phyloP scores from a whole-genome alignment of 2,888 invertebrate genomes.

The Pyrrhia umbra region DNA sequence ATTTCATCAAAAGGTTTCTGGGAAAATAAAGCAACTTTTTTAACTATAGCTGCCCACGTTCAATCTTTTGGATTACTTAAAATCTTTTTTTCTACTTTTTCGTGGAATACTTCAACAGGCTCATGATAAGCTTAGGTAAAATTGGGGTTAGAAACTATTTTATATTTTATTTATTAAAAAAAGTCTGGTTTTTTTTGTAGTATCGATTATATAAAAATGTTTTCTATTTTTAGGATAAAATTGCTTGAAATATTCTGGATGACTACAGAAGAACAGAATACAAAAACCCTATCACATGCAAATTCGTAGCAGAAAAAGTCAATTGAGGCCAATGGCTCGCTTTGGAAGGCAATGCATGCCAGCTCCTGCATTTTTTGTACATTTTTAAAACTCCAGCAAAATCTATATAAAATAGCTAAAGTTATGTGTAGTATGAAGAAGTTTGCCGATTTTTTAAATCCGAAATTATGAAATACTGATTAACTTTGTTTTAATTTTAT shows the following conservation, averaged over 20 bases:
- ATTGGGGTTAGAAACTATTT: not conserved
- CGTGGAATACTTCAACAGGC: not conserved
- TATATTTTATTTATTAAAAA: not conserved
- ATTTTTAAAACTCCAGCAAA: constrained; percentile 24
- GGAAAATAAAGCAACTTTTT: constrained; percentile 20
- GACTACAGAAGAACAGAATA: constrained; percentile 15
- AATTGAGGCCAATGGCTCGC: constrained; percentile 39
- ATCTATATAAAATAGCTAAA: not conserved
- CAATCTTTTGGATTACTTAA: constrained; percentile 10
- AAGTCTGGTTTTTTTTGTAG: not conserved
- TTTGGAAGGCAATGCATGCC: constrained; percentile 33
- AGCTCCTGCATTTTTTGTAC: constrained; percentile 5
- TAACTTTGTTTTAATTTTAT: no score
- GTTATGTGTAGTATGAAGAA: not conserved
- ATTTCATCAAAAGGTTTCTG: constrained; percentile 47
- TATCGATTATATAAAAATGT: not conserved
- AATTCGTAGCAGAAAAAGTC: constrained; percentile 39
- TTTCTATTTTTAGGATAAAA: constrained; percentile 15
- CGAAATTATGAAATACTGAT: not conserved
- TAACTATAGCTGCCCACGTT: constrained; percentile 17
- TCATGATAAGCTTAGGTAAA: not conserved
- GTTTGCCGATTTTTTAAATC: not conserved
- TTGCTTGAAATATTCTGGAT: constrained; percentile 4
- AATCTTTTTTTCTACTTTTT: not conserved
- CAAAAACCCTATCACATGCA: constrained; percentile 43